Evolutionary conservation across 2,113 vertebrate genomes (phyloP), one percentile per base, ranked within the genome.

Genomic region (Hepsetus odoe): DNA sequence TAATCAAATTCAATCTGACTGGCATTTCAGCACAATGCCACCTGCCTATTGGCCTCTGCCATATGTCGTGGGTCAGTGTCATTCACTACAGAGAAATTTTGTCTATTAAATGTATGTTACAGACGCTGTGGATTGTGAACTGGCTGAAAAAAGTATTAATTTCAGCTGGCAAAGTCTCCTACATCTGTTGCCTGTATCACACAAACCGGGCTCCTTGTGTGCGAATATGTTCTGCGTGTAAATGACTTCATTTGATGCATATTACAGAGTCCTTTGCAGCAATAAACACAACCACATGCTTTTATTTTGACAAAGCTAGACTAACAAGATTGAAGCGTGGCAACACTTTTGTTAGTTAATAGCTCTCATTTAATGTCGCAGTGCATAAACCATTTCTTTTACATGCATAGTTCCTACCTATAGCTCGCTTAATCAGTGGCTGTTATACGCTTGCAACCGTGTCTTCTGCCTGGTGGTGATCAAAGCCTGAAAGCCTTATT

Each of bases 401-500:
- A 6, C 26, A 16, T 28, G 24, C 4, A 7, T 16, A 18, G 18
- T 61, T 32, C 58, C 26, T 5, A 61, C 58, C 58, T 61, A 24
- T 24, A 24, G 51, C 7, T 55, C 12, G 8, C 9, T 49, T 49
- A 49, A 49, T 49, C 16, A 18, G 16, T 2, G 55, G 55, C 24
- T 59, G 28, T 59, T 30, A 62, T 16, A 30, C 7, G 59, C 69
- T 32, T 79, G 69, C 73, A 46, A 42, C 44, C 14, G 20, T 24
- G 32, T 30, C n/a, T 26, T 79, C 26, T 18, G 56, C 40, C 33
- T 62, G 32, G 4, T 46, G 46, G n/a, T 66, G 69, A 72, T 72
- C 68, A 72, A 72, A 72, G 58, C 28, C 56, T 56, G 44, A 61
- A 30, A 59, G 65, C 22, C 51, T 79, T 64, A 55, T 38, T 55